Evolutionary conservation across 2,113 vertebrate genomes (phyloP).

Genomic region (Mustelus asterias): DNA sequence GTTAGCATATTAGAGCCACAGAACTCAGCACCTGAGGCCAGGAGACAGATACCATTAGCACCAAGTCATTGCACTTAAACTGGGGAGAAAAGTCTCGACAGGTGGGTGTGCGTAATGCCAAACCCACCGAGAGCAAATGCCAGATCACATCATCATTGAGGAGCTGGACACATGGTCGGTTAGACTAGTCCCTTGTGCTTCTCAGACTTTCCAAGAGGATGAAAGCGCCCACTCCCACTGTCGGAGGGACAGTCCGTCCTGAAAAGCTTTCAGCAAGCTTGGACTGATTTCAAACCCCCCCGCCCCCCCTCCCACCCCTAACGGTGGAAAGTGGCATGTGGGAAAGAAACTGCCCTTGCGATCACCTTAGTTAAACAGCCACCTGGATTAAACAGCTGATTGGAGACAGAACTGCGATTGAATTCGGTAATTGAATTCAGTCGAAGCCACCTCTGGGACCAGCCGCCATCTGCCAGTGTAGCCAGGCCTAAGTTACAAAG

Average conservation of each 20-base stretch:
- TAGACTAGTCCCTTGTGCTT: background rate
- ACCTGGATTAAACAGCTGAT: background rate
- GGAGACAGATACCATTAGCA: background rate
- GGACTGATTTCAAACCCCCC: background rate
- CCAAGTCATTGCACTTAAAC: background rate
- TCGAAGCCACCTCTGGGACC: background rate
- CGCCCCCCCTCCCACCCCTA: too few species aligned
- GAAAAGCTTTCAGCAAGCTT: too few species aligned
- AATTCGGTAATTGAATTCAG: slow-evolving; percentile 19
- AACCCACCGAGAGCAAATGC: background rate
- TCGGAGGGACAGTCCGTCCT: background rate
- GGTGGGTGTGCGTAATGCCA: background rate
- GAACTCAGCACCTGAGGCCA: background rate
- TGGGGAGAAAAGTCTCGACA: background rate
- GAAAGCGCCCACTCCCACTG: background rate
- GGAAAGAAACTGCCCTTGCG: background rate
- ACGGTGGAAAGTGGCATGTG: background rate
- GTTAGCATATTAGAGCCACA: background rate
- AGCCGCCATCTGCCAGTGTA: background rate
- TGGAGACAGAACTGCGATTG: background rate
- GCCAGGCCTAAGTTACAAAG: background rate
- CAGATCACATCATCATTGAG: background rate
- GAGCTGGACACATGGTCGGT: background rate
- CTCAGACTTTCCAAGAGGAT: background rate
- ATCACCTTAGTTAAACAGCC: slow-evolving; percentile 11